Evolutionary conservation across 92 coral and sea anemone species (phyloP).

Genomic region (Heteractis magnifica): DNA sequence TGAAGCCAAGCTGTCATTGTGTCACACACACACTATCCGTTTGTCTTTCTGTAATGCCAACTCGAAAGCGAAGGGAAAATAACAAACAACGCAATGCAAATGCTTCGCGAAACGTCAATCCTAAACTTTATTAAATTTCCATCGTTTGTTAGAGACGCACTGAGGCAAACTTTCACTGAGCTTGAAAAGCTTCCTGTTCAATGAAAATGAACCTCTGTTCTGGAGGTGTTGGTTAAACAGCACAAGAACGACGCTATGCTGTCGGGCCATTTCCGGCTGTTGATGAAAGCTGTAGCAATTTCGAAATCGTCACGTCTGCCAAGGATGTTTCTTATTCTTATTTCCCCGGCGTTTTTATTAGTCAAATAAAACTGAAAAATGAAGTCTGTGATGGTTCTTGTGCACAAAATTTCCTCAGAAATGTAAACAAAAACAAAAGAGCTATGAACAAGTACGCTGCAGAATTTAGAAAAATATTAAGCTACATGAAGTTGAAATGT

Average conservation of each 20-base stretch:
- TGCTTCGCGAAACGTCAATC: background rate
- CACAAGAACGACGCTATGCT: background rate
- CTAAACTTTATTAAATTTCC: background rate
- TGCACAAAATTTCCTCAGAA: background rate
- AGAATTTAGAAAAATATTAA: background rate
- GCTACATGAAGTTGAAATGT: background rate
- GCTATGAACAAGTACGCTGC: background rate
- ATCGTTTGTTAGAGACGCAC: background rate
- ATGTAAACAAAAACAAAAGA: background rate
- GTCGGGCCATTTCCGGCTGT: background rate
- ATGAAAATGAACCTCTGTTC: background rate
- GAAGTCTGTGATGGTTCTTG: background rate
- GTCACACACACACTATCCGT: background rate
- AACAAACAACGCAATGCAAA: background rate
- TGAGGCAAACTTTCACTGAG: background rate
- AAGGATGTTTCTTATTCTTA: background rate
- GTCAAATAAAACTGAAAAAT: background rate
- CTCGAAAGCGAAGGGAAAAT: conserved; percentile 3
- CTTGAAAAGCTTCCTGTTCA: background rate
- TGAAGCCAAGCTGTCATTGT: background rate
- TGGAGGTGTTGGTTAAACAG: background rate
- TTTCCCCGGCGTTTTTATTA: background rate
- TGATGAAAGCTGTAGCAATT: conserved; percentile 6
- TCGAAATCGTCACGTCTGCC: conserved; percentile 3
- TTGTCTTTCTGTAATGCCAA: background rate